Percentiles rank a stretch among this genome's conserved stretches.
phyloP scores from a whole-genome alignment of 2,888 invertebrate genomes.

The Epinotia bilunana region DNA sequence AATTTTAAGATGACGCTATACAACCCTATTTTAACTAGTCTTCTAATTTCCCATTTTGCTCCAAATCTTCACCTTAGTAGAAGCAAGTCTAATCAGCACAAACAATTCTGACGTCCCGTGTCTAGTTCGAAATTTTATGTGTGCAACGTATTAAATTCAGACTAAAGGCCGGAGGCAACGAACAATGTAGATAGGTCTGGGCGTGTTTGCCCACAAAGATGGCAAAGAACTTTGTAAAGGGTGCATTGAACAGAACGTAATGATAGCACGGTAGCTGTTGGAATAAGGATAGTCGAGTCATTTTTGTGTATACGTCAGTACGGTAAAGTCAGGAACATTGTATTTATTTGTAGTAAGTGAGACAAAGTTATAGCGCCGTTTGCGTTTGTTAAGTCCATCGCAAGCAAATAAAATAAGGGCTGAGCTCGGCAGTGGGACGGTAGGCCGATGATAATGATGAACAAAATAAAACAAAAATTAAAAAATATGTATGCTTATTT shows the following conservation, averaged over 20 bases:
- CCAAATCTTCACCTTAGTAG: background rate
- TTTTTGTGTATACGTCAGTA: background rate
- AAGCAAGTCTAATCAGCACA: constrained; percentile 2
- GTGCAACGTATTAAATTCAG: constrained; percentile 31
- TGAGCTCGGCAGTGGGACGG: too few species aligned
- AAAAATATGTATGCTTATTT: background rate
- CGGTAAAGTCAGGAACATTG: background rate
- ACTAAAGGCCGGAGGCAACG: constrained; percentile 37
- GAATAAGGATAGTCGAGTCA: background rate
- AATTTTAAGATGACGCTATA: too few species aligned
- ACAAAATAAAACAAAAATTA: background rate
- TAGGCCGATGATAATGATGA: background rate
- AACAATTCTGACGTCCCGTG: background rate
- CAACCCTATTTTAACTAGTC: too few species aligned
- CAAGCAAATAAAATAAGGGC: background rate
- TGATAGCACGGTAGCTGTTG: constrained; percentile 24
- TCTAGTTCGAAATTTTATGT: constrained; percentile 2
- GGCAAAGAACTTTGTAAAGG: constrained; percentile 29
- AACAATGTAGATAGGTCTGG: constrained; percentile 44
- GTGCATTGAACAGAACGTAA: constrained; percentile 9
- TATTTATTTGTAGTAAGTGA: constrained; percentile 1
- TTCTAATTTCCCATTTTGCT: too few species aligned
- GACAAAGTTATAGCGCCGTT: background rate
- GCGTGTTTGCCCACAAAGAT: constrained; percentile 45
- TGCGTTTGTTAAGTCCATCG: background rate